Base-by-base conservation (phyloP, 2,888 invertebrate genomes). In the Rhagonycha lutea region DNA sequence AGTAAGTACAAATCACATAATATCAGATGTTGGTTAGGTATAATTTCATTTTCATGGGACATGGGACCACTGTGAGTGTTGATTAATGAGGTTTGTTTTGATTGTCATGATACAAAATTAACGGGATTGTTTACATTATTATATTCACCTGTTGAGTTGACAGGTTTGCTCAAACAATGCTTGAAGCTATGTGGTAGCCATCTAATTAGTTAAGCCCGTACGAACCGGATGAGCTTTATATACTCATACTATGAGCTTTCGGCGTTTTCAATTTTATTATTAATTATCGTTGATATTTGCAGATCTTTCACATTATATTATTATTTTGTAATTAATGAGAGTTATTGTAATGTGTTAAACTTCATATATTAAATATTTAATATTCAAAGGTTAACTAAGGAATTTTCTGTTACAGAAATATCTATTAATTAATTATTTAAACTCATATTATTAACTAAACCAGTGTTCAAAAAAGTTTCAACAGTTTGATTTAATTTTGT, bases 121-220 rank as follows among this genome's bases (percentile, higher is more conserved):
- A 14, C 67, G 47, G 73, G 67, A 70, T 69, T 80, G 77, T 79
- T 79, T 77, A 78, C 78, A 79, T 80, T 75, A 79, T 73, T 70
- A 78, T 74, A 76, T 76, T 79, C 81, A 81, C 81, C 81, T 81
- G 81, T 81, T 81, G 81, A 81, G 77, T 73, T 79, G 77, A 77
- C 79, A 76, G 74, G 72, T 77, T 73, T 68, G 75, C 75, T 77
- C 75, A 75, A 75, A 78, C 74, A 78, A 78, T 78, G 76, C 75
- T 76, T 70, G 28, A 70, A 76, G 79, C 74, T 28, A 61, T 69
- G 69, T 68, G 24, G 67, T 69, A 61, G 61, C 70, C 75, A 77
- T 78, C 79, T 81, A 81, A 81, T 81, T 81, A 79, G 78, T 73
- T 81, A 80, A 81, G 79, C 81, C 69, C 71, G 73, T 70, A 72